phyloP scores from a whole-genome alignment of 2,888 invertebrate species.

The Sphinx pinastri region DNA sequence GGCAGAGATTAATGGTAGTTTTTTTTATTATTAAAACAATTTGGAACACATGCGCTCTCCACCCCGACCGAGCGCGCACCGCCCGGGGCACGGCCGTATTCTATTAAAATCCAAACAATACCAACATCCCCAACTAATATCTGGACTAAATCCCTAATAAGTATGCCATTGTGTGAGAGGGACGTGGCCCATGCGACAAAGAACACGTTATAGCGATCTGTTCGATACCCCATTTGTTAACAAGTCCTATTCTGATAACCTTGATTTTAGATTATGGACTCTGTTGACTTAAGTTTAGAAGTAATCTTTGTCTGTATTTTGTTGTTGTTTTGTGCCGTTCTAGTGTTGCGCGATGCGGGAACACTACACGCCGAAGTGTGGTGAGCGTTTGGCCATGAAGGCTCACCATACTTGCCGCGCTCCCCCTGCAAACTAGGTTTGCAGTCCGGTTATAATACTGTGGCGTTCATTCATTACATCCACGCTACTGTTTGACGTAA shows the following conservation, averaged over 20 bases:
- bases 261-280: slow-evolving; percentile 38
- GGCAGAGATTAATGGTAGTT: neutral
- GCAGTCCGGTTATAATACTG: slow-evolving; percentile 81
- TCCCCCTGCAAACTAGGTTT: slow-evolving; percentile 81
- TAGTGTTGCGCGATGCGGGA: slow-evolving; percentile 47
- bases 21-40: slow-evolving; percentile 47
- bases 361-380: slow-evolving; percentile 78
- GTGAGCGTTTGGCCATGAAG: slow-evolving; percentile 83
- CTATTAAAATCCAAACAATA: slow-evolving; percentile 83
- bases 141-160: slow-evolving; percentile 85
- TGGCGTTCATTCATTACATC: slow-evolving; percentile 74
- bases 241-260: slow-evolving; percentile 28
- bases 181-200: slow-evolving; percentile 80
- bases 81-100: slow-evolving; percentile 77
- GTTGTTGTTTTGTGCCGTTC: slow-evolving; percentile 48
- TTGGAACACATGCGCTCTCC: slow-evolving; percentile 56
- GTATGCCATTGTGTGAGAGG: slow-evolving; percentile 84
- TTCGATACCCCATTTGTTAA: slow-evolving; percentile 36
- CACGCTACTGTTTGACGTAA: slow-evolving; percentile 73
- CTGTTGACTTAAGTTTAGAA: slow-evolving; percentile 25
- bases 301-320: slow-evolving; percentile 38
- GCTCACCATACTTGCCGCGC: slow-evolving; percentile 82
- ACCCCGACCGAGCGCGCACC: slow-evolving; percentile 56
- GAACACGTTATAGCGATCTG: slow-evolving; percentile 83
- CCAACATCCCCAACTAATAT: slow-evolving; percentile 83